Conservation (phyloP, 1,140 invertebrate genomes). For the Uloborus diversus region DNA sequence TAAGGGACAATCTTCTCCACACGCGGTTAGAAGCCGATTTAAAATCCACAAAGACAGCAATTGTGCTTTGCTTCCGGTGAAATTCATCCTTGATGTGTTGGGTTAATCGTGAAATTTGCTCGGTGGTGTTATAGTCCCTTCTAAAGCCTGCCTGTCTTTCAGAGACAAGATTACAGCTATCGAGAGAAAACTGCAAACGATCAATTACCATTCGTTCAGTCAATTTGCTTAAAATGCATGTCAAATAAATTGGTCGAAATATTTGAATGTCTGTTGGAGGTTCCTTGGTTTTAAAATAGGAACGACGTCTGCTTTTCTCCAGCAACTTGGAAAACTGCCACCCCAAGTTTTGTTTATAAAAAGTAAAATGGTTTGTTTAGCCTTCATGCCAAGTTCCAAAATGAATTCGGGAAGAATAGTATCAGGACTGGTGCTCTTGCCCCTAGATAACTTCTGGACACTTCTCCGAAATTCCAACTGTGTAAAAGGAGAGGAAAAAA, state of each 20-base stretch:
- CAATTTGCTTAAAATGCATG: neutral
- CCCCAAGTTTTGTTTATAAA: neutral
- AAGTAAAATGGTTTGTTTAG: neutral
- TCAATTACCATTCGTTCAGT: neutral
- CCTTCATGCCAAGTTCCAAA: neutral
- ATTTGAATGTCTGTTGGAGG: neutral
- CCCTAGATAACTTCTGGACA: too few species aligned
- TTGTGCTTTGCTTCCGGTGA: neutral
- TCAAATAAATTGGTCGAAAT: neutral
- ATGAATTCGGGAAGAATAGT: neutral
- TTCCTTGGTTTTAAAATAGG: neutral
- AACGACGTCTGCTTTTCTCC: neutral
- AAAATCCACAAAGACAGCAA: conserved; percentile 4
- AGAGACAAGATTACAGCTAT: neutral
- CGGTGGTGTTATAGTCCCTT: neutral
- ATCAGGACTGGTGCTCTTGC: neutral
- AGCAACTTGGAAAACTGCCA: neutral
- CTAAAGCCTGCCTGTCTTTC: conserved; percentile 9
- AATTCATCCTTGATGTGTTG: neutral
- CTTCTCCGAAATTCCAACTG: too few species aligned
- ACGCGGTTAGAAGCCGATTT: neutral
- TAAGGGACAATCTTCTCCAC: neutral
- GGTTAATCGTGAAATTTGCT: neutral
- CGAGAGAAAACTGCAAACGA: neutral
- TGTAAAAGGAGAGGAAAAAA: too few species aligned